These are phyloP conservation scores for Hiodon alosoides DNA, from an alignment of 2,113 vertebrate genomes.

Conservation along the genomic window DNA sequence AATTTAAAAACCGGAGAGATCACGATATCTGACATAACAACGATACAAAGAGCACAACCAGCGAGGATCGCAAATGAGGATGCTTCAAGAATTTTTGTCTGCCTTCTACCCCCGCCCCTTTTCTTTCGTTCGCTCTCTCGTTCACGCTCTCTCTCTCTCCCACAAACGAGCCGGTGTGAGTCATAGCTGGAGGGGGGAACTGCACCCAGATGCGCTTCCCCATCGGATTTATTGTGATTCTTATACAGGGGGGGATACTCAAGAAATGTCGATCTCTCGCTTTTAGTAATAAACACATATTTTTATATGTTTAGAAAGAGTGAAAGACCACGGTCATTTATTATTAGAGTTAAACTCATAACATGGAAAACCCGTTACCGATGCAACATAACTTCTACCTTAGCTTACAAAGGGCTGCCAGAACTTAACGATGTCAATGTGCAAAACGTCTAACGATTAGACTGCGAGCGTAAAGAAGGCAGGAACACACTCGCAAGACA, in stretches of 20 bases:
- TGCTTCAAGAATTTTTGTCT: conserved; percentile 51
- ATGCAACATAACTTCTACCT: no score
- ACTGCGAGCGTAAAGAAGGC: no score
- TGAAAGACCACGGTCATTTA: no score
- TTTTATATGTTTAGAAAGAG: no score
- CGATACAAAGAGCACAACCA: conserved; percentile 14
- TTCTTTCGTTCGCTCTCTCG: conserved; percentile 31
- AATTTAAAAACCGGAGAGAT: not conserved
- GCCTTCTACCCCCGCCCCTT: conserved; percentile 20
- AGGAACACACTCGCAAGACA: no score
- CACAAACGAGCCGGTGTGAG: conserved; percentile 71
- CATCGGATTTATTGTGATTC: conserved; percentile 27
- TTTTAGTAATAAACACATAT: no score
- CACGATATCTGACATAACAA: conserved; percentile 14
- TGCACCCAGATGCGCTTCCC: conserved; percentile 41
- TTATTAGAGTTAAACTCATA: no score
- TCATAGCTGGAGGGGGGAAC: conserved; percentile 49
- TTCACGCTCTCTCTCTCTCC: conserved; percentile 52
- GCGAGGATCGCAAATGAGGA: conserved; percentile 35
- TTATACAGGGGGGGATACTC: not conserved
- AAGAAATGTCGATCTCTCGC: no score
- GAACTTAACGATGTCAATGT: no score
- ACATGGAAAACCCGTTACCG: no score
- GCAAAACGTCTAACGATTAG: no score
- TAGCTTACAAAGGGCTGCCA: no score